A percentile compares a stretch with the other conserved stretches of the same genome.
Evolutionary conservation across 2,797 vertebrate species (phyloP).

Genomic region (Enteromius viviparus): DNA sequence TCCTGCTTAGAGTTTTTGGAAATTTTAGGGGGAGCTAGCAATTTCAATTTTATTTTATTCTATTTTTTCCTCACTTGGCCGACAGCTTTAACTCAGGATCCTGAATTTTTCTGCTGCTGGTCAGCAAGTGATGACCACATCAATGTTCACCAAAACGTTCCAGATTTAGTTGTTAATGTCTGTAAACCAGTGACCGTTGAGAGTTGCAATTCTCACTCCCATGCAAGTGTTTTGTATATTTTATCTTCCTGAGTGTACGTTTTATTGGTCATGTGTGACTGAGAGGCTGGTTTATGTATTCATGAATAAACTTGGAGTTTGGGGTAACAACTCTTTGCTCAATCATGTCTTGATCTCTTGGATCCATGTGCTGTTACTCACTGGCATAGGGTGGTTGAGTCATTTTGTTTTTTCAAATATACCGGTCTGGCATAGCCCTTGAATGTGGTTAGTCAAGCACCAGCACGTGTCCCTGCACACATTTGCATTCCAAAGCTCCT

Average conservation of each 20-base stretch:
- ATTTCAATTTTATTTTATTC: neutral
- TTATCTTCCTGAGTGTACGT: slow-evolving; percentile 11
- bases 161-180: neutral
- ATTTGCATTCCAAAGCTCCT: slow-evolving; percentile 38
- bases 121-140: slow-evolving; percentile 43
- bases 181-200: neutral
- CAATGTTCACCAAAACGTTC: slow-evolving; percentile 47
- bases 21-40: neutral
- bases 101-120: slow-evolving; percentile 54
- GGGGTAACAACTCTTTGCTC: neutral
- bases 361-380: neutral
- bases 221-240: neutral
- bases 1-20: neutral
- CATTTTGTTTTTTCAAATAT: slow-evolving; percentile 69
- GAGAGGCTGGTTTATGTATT: slow-evolving; percentile 12
- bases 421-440: slow-evolving; percentile 58
- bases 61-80: neutral
- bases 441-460: slow-evolving; percentile 55
- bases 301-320: slow-evolving; percentile 31
- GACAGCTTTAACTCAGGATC: slow-evolving; percentile 25
- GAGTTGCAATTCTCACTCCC: neutral
- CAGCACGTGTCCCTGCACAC: slow-evolving; percentile 54
- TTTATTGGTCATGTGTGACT: slow-evolving; percentile 35
- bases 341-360: neutral
- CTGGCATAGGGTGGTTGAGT: neutral